phyloP scores from a whole-genome alignment of 2,113 vertebrate genomes.

The Pseudorectes ferrugineus region DNA sequence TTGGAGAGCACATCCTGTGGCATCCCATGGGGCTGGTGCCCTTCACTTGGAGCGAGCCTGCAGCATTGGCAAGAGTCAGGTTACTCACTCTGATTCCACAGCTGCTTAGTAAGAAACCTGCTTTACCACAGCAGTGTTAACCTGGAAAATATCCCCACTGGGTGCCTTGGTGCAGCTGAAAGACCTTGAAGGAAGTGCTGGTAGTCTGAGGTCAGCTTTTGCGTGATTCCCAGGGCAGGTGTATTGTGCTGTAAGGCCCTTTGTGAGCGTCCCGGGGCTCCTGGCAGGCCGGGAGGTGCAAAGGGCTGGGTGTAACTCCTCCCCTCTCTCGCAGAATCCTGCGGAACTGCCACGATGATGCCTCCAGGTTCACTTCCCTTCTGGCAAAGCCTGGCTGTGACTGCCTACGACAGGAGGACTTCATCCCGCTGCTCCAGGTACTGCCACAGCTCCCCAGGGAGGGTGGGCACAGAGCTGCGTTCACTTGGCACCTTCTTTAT shows the following conservation, averaged over 20 bases:
- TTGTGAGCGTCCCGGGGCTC: background rate
- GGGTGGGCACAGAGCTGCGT: background rate
- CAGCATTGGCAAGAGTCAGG: background rate
- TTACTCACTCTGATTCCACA: background rate
- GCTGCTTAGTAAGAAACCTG: background rate
- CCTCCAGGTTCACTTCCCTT: conserved; percentile 88
- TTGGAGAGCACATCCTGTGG: background rate
- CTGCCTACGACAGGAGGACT: conserved; percentile 93
- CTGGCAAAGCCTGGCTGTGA: conserved; percentile 86
- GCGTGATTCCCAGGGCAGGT: background rate
- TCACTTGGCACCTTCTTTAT: background rate
- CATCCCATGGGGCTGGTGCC: background rate
- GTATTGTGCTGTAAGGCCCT: background rate
- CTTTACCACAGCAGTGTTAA: background rate
- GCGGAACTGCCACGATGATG: conserved; percentile 88
- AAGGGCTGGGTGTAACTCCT: background rate
- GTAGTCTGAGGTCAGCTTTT: background rate
- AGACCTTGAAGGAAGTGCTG: background rate
- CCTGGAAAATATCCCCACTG: background rate
- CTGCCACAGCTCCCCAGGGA: background rate
- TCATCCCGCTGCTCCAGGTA: conserved; percentile 96
- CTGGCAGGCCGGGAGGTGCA: background rate
- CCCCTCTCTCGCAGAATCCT: conserved; percentile 78
- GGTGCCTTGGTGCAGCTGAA: background rate
- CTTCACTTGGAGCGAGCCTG: background rate